Percentiles rank a stretch among this genome's conserved stretches.
These are phyloP conservation scores for Dasypogon diadema DNA, from an alignment of 2,888 invertebrate genomes.

Conservation along the genomic window DNA sequence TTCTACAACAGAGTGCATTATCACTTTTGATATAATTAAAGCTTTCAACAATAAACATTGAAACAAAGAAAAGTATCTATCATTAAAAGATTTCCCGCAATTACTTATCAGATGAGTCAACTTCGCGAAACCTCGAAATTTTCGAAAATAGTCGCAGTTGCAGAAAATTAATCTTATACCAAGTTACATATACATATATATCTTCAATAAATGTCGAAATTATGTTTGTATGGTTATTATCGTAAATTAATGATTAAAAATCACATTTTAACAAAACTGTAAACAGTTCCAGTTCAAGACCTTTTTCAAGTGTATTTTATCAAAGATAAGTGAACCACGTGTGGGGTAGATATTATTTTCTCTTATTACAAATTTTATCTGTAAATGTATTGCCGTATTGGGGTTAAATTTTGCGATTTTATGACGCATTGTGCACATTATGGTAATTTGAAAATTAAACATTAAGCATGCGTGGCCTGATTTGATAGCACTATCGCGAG, in stretches of 20 bases:
- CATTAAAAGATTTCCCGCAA: no score
- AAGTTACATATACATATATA: no score
- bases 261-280: neutral
- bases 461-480: slow-evolving; percentile 5
- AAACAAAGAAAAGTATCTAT: no score
- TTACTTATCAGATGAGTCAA: no score
- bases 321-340: slow-evolving; percentile 1
- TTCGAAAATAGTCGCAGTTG: no score
- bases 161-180: no score
- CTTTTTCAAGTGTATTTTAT: slow-evolving; percentile 1
- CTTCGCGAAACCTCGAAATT: no score
- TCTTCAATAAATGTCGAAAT: neutral
- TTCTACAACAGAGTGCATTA: no score
- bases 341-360: slow-evolving; percentile 6
- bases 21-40: no score
- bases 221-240: neutral
- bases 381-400: neutral
- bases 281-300: slow-evolving; percentile 14
- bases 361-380: neutral
- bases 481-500: slow-evolving; percentile 17
- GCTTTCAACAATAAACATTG: no score
- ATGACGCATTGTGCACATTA: slow-evolving; percentile 21
- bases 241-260: neutral
- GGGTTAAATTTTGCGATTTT: neutral
- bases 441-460: neutral